Evolutionary conservation across 2,797 vertebrate species (phyloP), one percentile per base, ranked within the genome.

Genomic region (Petrocephalus schoutedeni): DNA sequence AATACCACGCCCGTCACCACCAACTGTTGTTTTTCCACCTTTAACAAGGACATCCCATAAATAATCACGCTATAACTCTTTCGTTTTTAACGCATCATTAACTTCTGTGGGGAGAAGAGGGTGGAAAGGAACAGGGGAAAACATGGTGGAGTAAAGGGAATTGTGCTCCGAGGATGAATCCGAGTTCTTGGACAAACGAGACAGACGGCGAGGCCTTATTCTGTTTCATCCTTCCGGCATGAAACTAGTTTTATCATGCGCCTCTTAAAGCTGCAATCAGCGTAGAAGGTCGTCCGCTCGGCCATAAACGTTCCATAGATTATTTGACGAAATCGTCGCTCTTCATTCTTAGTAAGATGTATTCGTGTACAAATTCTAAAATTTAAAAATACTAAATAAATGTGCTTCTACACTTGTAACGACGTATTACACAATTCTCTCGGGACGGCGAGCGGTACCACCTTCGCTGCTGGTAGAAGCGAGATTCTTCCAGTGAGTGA

Each of bases 401-500:
- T 49, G 41, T 21, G 41, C 41, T 10, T 49, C 41, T 80, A 45
- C 8, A 19, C 74, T 80, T 80, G 19, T 80, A 80, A 74, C 32
- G 45, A n/a, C 41, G 6, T 77, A 77, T 80, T 49, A 80, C 32
- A 49, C 74, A n/a, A 16, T 49, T 80, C 41, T n/a, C 74, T 80
- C 74, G 1, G 19, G 41, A 80, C 41, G 74, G 41, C 74, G 41
- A 80, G 41, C 8, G 74, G 74, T 80, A 49, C 74, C 74, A 80
- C 74, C 41, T 80, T 80, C 19, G 41, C 74, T 80, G 36, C 74
- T 95, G 89, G 95, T 92, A 56, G 95, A 95, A 89, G 96, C 94
- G 91, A 96, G 84, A 95, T 95, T 91, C 93, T 96, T 92, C 96
- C 12, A 96, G 89, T 96, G 96, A 88, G 96, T 92, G 41, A 91